These are phyloP conservation scores for Halesus radiatus DNA, from an alignment of 1,140 invertebrate species.

Conservation along the genomic window DNA sequence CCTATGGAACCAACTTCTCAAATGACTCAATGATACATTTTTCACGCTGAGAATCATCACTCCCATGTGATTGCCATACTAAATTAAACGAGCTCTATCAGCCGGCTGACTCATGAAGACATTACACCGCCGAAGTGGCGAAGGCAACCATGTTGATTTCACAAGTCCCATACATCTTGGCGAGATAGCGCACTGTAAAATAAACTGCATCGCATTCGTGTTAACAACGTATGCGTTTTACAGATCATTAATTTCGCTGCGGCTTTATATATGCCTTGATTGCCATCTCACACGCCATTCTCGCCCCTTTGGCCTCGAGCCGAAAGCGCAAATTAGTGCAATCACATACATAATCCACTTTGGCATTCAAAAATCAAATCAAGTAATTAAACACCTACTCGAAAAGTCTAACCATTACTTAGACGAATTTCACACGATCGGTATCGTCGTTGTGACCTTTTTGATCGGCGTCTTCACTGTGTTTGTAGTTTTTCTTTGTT, in stretches of 20 bases:
- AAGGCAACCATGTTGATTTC: constrained; percentile 27
- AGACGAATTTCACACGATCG: background rate
- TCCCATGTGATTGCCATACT: background rate
- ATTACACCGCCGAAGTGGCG: constrained; percentile 34
- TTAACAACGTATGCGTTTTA: constrained; percentile 53
- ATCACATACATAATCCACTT: background rate
- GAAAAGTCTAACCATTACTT: background rate
- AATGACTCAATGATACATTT: no score
- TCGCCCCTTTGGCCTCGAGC: background rate
- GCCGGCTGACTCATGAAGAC: constrained; percentile 41
- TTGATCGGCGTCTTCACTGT: background rate
- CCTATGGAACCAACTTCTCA: no score
- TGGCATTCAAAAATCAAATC: background rate
- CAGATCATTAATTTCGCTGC: constrained; percentile 50
- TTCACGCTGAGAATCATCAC: background rate
- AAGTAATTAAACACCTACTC: background rate
- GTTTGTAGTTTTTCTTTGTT: background rate
- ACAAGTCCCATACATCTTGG: constrained; percentile 15
- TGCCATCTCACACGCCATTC: constrained; percentile 1
- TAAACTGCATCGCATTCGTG: constrained; percentile 43
- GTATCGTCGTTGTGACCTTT: background rate
- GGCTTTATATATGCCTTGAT: constrained; percentile 6
- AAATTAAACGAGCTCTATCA: constrained; percentile 4
- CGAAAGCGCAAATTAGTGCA: constrained; percentile 2
- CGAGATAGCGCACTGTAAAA: constrained; percentile 39